These are phyloP conservation scores for Cantharis lateralis DNA, from an alignment of 2,888 invertebrate genomes.

Conservation along the genomic window DNA sequence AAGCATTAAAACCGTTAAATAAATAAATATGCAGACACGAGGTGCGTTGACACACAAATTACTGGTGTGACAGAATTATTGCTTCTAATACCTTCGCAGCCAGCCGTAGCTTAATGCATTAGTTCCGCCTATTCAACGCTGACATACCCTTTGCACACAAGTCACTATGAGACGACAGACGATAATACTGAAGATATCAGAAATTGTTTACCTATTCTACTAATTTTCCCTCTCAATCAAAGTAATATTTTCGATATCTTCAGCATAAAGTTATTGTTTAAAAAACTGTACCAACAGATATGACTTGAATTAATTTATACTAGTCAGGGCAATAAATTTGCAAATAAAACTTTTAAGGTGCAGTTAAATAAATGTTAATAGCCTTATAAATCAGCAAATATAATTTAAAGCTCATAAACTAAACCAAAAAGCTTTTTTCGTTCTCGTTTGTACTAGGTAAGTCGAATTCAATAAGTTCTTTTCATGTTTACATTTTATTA, in stretches of 20 bases:
- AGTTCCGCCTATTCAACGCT: conserved; percentile 44
- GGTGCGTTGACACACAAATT: conserved; percentile 42
- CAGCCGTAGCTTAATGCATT: conserved; percentile 49
- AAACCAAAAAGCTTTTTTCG: conserved; percentile 4
- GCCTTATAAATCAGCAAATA: neutral
- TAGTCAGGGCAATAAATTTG: neutral
- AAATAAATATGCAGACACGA: conserved; percentile 9
- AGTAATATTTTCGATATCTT: neutral
- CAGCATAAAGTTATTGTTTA: neutral
- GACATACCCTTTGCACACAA: conserved; percentile 30
- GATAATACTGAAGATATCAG: too few relatives aligned
- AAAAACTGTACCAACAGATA: neutral
- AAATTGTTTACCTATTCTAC: neutral
- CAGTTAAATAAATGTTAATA: conserved; percentile 3
- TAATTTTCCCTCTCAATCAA: neutral
- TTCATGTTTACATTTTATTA: neutral
- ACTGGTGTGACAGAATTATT: conserved; percentile 49
- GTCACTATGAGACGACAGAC: conserved; percentile 30
- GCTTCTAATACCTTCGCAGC: conserved; percentile 47
- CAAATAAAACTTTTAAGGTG: conserved; percentile 3
- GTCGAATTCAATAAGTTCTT: neutral
- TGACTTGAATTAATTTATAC: neutral
- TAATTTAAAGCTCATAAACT: conserved; percentile 3
- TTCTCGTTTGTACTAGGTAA: neutral
- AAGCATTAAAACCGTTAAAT: conserved; percentile 4